Evolutionary conservation across 2,113 vertebrate genomes (phyloP).

Genomic region (Hydrolagus affinis): DNA sequence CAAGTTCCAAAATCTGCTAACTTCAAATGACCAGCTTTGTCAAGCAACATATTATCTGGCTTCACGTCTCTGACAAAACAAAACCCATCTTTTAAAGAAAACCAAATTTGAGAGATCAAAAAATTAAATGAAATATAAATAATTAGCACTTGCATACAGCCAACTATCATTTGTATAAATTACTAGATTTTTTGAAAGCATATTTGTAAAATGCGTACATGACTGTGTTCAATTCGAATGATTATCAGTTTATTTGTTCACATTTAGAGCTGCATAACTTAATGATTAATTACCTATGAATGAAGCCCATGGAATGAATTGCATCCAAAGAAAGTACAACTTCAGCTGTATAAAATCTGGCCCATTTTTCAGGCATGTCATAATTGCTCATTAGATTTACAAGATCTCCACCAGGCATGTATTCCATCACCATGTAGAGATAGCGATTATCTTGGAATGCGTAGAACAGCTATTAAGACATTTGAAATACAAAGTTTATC

Average conservation of each 20-base stretch:
- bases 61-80: slow-evolving; percentile 82
- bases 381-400: slow-evolving; percentile 99
- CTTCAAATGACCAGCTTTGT: slow-evolving; percentile 94
- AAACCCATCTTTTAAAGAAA: not conserved
- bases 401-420: slow-evolving; percentile 96
- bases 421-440: slow-evolving; percentile 99
- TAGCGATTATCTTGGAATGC: slow-evolving; percentile 97
- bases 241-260: not conserved
- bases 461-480: slow-evolving; percentile 73
- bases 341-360: slow-evolving; percentile 94
- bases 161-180: not conserved
- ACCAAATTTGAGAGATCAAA: not conserved
- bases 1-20: slow-evolving; percentile 98
- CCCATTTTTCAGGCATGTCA: slow-evolving; percentile 96
- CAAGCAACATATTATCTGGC: slow-evolving; percentile 97
- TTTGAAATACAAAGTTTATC: not conserved
- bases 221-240: not conserved
- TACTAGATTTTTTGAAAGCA: not conserved
- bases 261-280: not conserved
- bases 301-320: slow-evolving; percentile 97
- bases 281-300: slow-evolving; percentile 74
- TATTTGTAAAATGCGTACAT: not conserved
- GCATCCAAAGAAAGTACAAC: slow-evolving; percentile 93
- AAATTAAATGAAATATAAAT: not conserved
- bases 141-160: not conserved